phyloP scores from a whole-genome alignment of 2,113 vertebrate genomes.

The Saguinus imperator region DNA sequence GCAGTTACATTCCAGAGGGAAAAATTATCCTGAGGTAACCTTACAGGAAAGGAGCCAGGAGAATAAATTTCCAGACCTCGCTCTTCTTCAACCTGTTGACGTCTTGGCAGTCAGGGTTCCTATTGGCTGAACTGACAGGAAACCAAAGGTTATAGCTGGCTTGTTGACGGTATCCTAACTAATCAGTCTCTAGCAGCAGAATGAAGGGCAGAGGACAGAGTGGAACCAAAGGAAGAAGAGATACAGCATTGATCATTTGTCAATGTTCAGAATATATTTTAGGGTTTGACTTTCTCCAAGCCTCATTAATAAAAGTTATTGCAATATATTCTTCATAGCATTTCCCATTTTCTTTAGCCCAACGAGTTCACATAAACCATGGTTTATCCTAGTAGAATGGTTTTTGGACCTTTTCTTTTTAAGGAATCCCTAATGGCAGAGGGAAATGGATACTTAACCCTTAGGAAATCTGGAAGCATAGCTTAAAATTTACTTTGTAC shows the following conservation, averaged over 20 bases:
- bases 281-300: neutral
- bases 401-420: neutral
- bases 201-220: neutral
- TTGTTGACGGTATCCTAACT: neutral
- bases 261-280: neutral
- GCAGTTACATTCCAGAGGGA: neutral
- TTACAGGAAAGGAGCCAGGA: neutral
- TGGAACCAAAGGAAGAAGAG: neutral
- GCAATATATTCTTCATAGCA: neutral
- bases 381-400: neutral
- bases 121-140: neutral
- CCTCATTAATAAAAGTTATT: neutral
- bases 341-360: neutral
- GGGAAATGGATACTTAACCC: neutral
- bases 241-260: neutral
- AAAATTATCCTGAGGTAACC: neutral
- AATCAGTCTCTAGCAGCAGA: neutral
- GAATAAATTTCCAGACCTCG: neutral
- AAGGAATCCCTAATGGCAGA: neutral
- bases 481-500: neutral
- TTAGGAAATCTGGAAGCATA: neutral
- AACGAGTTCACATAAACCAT: neutral
- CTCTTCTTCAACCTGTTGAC: neutral
- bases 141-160: neutral
- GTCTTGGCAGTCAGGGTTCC: neutral